A percentile compares a stretch with the other conserved stretches of the same genome.
phyloP scores from a whole-genome alignment of 2,888 invertebrate genomes.

The Cynaeus angustus region DNA sequence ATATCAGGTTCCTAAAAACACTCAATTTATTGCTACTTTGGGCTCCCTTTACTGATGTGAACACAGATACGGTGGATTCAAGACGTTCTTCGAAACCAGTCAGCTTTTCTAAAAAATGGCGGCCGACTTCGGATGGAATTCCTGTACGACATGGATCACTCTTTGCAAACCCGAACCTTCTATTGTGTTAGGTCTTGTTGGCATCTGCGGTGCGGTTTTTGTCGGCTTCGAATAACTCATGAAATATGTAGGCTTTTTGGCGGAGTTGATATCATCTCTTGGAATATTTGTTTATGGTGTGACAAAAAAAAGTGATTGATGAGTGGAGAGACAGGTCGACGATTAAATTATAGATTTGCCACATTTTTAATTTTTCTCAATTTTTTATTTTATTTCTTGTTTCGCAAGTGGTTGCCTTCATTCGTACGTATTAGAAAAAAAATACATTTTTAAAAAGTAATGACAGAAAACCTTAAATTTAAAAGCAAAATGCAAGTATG shows the following conservation, averaged over 20 bases:
- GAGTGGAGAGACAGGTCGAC: not conserved
- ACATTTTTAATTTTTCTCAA: no score
- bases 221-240: slow-evolving; percentile 30
- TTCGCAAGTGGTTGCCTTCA: no score
- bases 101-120: slow-evolving; percentile 64
- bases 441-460: no score
- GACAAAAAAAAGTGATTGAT: not conserved
- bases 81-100: slow-evolving; percentile 60
- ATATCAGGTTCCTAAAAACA: slow-evolving; percentile 62
- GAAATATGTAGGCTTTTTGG: slow-evolving; percentile 40
- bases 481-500: no score
- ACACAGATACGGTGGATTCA: slow-evolving; percentile 51
- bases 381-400: no score
- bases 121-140: slow-evolving; percentile 58
- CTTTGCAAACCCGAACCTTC: slow-evolving; percentile 45
- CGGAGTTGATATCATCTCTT: slow-evolving; percentile 1
- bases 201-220: slow-evolving; percentile 41
- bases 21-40: slow-evolving; percentile 65
- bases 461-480: no score
- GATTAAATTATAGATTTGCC: no score
- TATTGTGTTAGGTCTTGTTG: slow-evolving; percentile 48
- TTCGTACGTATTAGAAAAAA: no score
- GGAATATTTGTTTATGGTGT: slow-evolving; percentile 8
- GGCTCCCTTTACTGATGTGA: slow-evolving; percentile 59
- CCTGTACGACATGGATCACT: slow-evolving; percentile 54